These are phyloP conservation scores for Morus bassanus DNA, from an alignment of 2,797 vertebrate genomes.

Conservation along the genomic window DNA sequence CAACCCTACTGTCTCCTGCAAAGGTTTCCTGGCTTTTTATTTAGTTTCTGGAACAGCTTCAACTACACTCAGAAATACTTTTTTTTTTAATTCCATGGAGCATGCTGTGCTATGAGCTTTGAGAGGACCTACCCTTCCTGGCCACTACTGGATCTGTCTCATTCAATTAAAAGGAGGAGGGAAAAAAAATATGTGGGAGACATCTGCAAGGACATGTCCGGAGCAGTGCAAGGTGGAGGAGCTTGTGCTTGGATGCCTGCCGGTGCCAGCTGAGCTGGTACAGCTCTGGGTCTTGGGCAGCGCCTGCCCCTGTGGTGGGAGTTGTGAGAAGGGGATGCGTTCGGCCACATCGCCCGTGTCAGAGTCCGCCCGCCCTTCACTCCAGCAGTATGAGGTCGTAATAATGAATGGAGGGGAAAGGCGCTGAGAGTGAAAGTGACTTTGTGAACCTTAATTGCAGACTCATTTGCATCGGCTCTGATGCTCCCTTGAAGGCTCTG, in stretches of 20 bases:
- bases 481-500: not conserved
- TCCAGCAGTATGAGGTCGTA: not conserved
- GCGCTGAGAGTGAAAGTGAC: not conserved
- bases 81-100: not conserved
- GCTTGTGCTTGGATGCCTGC: not conserved
- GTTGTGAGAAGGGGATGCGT: not conserved
- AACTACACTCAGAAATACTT: not conserved
- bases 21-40: not conserved
- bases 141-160: not conserved
- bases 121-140: not conserved
- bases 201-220: fast-evolving
- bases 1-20: not conserved
- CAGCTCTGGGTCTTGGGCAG: not conserved
- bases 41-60: not conserved
- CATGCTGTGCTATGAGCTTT: not conserved
- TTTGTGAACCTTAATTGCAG: not conserved
- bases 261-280: not conserved
- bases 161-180: not conserved
- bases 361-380: not conserved
- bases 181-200: not conserved
- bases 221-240: not conserved
- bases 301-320: fast-evolving
- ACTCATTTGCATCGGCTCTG: not conserved
- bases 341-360: fast-evolving
- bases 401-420: not conserved